phyloP scores from a whole-genome alignment of 2,888 invertebrate species.

The Ceraclea dissimilis region DNA sequence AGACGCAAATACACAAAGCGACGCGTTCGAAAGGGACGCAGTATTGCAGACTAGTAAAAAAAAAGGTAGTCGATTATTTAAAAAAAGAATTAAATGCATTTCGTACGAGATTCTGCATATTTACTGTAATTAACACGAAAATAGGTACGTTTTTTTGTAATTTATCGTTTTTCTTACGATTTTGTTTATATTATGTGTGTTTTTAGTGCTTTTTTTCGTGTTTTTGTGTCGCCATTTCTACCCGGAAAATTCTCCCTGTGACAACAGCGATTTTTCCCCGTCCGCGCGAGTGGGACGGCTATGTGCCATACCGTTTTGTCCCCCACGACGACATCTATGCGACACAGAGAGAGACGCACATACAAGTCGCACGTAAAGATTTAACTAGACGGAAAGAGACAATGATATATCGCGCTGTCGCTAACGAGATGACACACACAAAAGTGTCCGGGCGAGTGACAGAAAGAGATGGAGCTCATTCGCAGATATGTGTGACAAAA shows the following conservation, averaged over 20 bases:
- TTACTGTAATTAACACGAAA: background rate
- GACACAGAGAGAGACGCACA: constrained; percentile 15
- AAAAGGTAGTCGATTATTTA: constrained; percentile 13
- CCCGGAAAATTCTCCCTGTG: constrained; percentile 1
- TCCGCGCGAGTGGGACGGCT: constrained; percentile 16
- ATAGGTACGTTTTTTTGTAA: too few relatives aligned
- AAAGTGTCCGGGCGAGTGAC: constrained; percentile 19
- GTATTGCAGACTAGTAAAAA: background rate
- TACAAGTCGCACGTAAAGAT: background rate
- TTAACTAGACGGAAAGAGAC: constrained; percentile 20
- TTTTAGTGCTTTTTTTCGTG: too few relatives aligned
- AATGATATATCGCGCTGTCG: constrained; percentile 18
- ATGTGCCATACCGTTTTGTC: constrained; percentile 18
- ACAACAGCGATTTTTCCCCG: constrained; percentile 13
- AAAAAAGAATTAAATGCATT: background rate
- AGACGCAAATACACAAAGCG: constrained; percentile 3
- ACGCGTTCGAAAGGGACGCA: constrained; percentile 5
- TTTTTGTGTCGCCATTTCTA: background rate
- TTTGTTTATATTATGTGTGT: too few relatives aligned
- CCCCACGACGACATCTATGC: constrained; percentile 14
- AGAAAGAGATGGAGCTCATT: constrained; percentile 13
- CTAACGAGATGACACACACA: constrained; percentile 20
- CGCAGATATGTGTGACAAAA: constrained; percentile 6
- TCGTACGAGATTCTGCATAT: background rate
- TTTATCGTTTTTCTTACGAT: too few relatives aligned